Base-by-base conservation (phyloP, 2,113 vertebrate genomes). In the Equus quagga region DNA sequence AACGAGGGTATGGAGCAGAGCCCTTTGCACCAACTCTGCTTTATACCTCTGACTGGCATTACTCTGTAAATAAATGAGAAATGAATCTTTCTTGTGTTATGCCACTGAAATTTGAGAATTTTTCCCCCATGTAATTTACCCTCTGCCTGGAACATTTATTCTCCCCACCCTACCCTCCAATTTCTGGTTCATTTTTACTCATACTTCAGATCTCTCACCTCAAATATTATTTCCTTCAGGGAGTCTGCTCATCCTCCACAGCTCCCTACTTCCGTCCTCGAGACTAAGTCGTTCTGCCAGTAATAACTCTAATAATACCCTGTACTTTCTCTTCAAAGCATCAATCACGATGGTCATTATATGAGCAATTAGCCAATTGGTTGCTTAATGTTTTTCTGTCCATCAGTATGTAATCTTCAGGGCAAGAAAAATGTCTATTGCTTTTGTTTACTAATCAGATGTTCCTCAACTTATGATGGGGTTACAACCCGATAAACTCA, bases 301-400 rank as follows among this genome's bases (percentile, higher is more conserved):
- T 86, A 65, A 65, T 92, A 86, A 79, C 72, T 58, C 62, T 88
- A 93, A 72, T 73, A 80, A 69, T 65, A 79, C 64, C 87, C 64
- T 94, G 23, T 26, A 73, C 21, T 73, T 92, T 91, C n/a, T 82
- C 89, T 84, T 91, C 21, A 64, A 89, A 91, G 44, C 62, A 86
- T 91, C 85, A 82, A 89, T 91, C 73, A 85, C 51, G 73, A 84
- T 95, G 78, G 36, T 93, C 92, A 95, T 97, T 97, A 56, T 28
- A 80, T 23, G 41, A 94, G 17, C 87, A 93, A 96, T 28, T 44
- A 73, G 49, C 79, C 72, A 89, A 70, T 96, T 94, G 62, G 82
- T 91, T 93, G 36, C 75, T 89, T 85, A 93, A 89, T 78, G 60
- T 81, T 88, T 92, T 80, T 65, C 80, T 91, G n/a, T 56, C 51